Base-by-base conservation (phyloP, 92 coral and sea anemone species). In the Porites evermanni region DNA sequence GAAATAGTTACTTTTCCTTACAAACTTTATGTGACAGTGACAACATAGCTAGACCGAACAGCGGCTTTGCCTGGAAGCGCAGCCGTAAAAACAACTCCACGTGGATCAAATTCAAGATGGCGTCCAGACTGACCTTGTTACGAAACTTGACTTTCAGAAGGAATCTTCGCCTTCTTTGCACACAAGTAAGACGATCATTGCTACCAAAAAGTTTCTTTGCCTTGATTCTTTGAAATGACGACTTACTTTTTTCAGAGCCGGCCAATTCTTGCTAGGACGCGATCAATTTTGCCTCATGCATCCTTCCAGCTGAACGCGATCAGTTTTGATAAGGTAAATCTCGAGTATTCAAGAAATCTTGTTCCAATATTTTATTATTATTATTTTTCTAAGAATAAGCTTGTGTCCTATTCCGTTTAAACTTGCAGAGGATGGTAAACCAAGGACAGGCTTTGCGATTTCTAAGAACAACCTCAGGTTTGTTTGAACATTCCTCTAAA, bases 91-190 rank as follows among this genome's bases (percentile, higher is more conserved):
- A 16, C 8, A 19, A 12, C 16, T 68, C 89, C 91, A 88, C 94
- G 95, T 90, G 86, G 82, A 56, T 64, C 9, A 47, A 80, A 65
- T 88, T 76, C 94, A 94, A 88, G 64, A 94, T 94, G 98, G 95
- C 98, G 85, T 86, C 94, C 78, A 87, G 95, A 67, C 29, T 94
- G 85, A 74, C 61, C 20, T 58, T 85, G 69, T 64, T 89, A 19
- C 75, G 85, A 77, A 71, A 74, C 60, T 81, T 90, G 67, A 63
- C 79, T 50, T 85, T 85, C 23, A 82, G 80, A 17, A 84, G 88
- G 74, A 74, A 72, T 75, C 60, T 85, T 26, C 93, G 79, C 20
- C 74, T 73, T 53, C 67, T 81, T 80, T 74, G 79, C 44, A 21
- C 56, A 23, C 87, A 85, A 70, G 93, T 90, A 14, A 86, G 83